Evolutionary conservation across 2,113 vertebrate genomes (phyloP), one percentile per base, ranked within the genome.

Genomic region (Platycercus adscitus): DNA sequence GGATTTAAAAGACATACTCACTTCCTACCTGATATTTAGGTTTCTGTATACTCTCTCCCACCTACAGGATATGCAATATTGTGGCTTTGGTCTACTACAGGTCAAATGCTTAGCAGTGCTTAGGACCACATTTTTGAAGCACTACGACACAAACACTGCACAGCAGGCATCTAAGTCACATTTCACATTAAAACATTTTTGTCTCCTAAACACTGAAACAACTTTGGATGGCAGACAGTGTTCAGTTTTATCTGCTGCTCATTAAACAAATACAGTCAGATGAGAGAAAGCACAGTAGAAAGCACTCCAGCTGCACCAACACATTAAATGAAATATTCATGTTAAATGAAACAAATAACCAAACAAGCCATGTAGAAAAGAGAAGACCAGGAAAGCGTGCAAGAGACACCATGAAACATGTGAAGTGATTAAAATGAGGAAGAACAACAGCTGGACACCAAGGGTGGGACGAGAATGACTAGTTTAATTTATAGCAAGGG

Each of bases 341-440:
- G 44, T 58, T 80, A 88, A 94, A 86, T 65, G 44, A 84, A 93
- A 94, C 61, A 88, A 91, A 84, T 55, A 83, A 83, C 72, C 60
- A 91, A 91, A 81, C 55, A 81, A 84, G 77, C 4, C 0, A 50
- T 3, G 12, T 47, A 81, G 60, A 81, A 81, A 83, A 92, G 21
- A 86, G 35, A 75, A 58, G 16, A 81, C 17, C 55, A 64, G 43
- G 21, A 94, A 88, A 73, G 64, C 71, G 50, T 26, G 23, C 47
- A 81, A 86, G 56, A 93, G 35, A 21, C 39, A 86, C 53, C 77
- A 81, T 17, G 69, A 81, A 84, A 64, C 6, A 17, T 24, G 46
- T 55, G 4, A 90, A 90, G 35, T 18, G 26, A 84, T 64, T 81
- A 84, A 50, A 60, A 68, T 17, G 46, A 91, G 55, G n/a, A 50